Conservation (phyloP, 2,113 vertebrate species). For the Jaculus jaculus region DNA sequence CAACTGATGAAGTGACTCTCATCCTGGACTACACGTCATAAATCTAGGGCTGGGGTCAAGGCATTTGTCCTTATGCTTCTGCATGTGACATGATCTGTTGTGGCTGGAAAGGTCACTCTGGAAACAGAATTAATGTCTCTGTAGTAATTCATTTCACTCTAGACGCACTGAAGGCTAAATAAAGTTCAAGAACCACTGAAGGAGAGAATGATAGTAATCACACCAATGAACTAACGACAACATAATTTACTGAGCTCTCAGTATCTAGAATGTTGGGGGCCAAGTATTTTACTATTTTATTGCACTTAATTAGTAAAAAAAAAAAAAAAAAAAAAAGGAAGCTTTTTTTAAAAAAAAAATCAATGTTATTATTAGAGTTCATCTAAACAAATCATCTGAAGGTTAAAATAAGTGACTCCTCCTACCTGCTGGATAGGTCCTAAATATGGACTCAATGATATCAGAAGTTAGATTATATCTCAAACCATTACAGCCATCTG, state of each 20-base stretch:
- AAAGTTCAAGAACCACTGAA: constrained; percentile 23
- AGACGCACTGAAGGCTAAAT: background rate
- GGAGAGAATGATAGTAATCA: background rate
- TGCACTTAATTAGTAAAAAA: constrained; percentile 42
- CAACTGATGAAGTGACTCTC: background rate
- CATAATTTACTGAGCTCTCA: background rate
- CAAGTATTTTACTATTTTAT: background rate
- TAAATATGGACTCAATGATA: constrained; percentile 99
- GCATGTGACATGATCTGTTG: background rate
- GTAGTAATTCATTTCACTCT: background rate
- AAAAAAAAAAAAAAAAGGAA: background rate
- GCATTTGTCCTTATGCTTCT: background rate
- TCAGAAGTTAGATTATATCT: constrained; percentile 98
- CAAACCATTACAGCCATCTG: constrained; percentile 97
- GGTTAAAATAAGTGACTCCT: background rate
- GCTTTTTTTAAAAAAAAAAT: background rate
- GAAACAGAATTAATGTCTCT: background rate
- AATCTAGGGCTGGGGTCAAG: background rate
- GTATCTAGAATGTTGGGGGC: background rate
- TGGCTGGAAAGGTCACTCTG: background rate
- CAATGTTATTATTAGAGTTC: background rate
- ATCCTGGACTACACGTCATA: background rate
- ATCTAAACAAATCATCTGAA: constrained; percentile 36
- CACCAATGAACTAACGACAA: background rate
- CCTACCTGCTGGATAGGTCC: constrained; percentile 98